Evolutionary conservation across 1,140 invertebrate species (phyloP).

Genomic region (Pachypeltis micranthus): DNA sequence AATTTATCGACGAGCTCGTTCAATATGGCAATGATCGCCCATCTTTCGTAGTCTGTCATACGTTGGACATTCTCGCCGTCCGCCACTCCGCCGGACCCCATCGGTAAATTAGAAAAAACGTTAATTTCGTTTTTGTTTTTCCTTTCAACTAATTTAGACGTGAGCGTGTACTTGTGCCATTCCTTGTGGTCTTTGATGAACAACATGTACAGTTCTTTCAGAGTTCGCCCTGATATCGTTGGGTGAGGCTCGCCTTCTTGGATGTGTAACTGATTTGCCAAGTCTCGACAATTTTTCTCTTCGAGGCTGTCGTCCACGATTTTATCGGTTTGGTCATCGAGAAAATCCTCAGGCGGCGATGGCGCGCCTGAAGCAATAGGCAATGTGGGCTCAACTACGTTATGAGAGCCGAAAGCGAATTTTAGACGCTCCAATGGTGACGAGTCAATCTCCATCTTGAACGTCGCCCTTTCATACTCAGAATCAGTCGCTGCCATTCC

Average conservation of each 20-base stretch:
- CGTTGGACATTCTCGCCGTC: not conserved
- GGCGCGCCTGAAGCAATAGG: not conserved
- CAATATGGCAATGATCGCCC: not conserved
- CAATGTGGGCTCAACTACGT: not conserved
- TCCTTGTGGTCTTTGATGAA: not conserved
- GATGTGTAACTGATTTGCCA: no score
- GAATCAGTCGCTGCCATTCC: no score
- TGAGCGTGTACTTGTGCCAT: not conserved
- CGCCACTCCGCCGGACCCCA: not conserved
- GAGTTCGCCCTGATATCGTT: not conserved
- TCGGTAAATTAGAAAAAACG: not conserved
- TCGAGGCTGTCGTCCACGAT: not conserved
- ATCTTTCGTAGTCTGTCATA: slow-evolving; percentile 10
- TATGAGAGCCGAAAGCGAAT: not conserved
- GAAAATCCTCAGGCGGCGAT: not conserved
- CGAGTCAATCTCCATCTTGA: not conserved
- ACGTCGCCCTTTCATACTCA: not conserved
- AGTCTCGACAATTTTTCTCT: no score
- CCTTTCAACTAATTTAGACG: not conserved
- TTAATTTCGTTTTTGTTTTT: not conserved
- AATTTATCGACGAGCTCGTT: slow-evolving; percentile 6
- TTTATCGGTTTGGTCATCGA: not conserved
- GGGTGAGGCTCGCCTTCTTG: not conserved
- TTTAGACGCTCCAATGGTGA: not conserved
- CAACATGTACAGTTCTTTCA: not conserved